Evolutionary conservation across 2,797 vertebrate genomes (phyloP).

Genomic region (Tauraco hartlaubi): DNA sequence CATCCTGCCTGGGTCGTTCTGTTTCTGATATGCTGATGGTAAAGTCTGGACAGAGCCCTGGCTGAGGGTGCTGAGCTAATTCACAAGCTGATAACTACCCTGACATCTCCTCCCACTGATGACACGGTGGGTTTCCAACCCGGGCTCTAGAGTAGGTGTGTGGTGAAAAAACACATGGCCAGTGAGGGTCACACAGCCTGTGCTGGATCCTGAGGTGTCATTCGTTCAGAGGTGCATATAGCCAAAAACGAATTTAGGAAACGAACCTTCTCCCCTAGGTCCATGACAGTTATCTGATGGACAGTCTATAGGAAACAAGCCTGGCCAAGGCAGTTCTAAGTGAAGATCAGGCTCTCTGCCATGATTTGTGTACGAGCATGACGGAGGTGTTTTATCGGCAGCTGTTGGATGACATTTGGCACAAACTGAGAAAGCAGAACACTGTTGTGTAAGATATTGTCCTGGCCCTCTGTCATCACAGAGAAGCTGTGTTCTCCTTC

Average conservation of each 20-base stretch:
- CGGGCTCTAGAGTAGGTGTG: background rate
- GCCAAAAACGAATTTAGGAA: background rate
- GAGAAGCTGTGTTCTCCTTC: background rate
- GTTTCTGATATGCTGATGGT: background rate
- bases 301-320: background rate
- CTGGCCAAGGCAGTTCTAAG: background rate
- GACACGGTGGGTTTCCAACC: accelerated
- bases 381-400: background rate
- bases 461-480: background rate
- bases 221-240: background rate
- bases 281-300: background rate
- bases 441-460: background rate
- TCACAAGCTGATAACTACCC: background rate
- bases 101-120: background rate
- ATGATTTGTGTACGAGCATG: background rate
- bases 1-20: background rate
- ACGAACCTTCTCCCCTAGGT: background rate
- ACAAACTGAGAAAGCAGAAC: background rate
- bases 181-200: background rate
- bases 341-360: background rate
- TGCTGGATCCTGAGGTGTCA: background rate
- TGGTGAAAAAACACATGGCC: background rate
- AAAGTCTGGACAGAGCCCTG: background rate
- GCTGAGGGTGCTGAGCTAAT: background rate
- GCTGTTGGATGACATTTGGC: background rate